Percentiles rank a stretch among this genome's conserved stretches.
phyloP scores from a whole-genome alignment of 2,797 vertebrate species.

The Poeciliopsis infans region DNA sequence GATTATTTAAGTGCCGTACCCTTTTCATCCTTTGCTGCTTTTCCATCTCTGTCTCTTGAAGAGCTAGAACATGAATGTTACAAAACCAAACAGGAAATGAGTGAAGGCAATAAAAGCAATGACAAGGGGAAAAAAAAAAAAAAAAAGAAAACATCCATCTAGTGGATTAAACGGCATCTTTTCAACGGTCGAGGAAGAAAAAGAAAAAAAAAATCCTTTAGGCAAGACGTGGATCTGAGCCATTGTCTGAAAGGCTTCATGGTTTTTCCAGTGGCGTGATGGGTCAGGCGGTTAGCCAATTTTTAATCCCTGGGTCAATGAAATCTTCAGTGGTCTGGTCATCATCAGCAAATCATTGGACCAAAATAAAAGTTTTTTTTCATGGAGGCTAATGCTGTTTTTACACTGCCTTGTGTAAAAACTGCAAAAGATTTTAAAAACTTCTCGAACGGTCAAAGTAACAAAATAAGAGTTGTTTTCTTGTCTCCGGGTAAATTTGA shows the following conservation, averaged over 20 bases:
- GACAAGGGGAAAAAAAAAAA: slow-evolving; percentile 19
- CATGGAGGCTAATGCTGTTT: slow-evolving; percentile 89
- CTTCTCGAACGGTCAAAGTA: slow-evolving; percentile 90
- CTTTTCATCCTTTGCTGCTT: slow-evolving; percentile 94
- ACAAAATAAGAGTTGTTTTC: slow-evolving; percentile 85
- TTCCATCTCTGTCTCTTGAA: slow-evolving; percentile 96
- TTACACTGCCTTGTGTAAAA: slow-evolving; percentile 86
- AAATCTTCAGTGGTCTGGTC: slow-evolving; percentile 96
- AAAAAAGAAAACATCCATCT: slow-evolving; percentile 41
- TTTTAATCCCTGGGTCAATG: slow-evolving; percentile 97
- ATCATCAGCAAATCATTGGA: slow-evolving; percentile 93
- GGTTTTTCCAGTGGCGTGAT: slow-evolving; percentile 95
- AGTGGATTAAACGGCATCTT: slow-evolving; percentile 64
- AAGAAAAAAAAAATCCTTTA: slow-evolving; percentile 49
- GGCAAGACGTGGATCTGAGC: slow-evolving; percentile 84
- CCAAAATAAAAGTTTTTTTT: slow-evolving; percentile 81
- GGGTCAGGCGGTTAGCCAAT: slow-evolving; percentile 96
- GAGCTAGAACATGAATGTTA: slow-evolving; percentile 86
- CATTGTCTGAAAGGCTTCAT: slow-evolving; percentile 93
- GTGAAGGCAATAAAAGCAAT: slow-evolving; percentile 49
- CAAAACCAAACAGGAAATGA: slow-evolving; percentile 81
- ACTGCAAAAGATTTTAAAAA: slow-evolving; percentile 84
- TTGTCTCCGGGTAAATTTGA: slow-evolving; percentile 83
- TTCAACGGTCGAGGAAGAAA: slow-evolving; percentile 18
- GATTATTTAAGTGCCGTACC: slow-evolving; percentile 79